Conservation (phyloP, 2,113 vertebrate genomes). For the Montifringilla adamsi region DNA sequence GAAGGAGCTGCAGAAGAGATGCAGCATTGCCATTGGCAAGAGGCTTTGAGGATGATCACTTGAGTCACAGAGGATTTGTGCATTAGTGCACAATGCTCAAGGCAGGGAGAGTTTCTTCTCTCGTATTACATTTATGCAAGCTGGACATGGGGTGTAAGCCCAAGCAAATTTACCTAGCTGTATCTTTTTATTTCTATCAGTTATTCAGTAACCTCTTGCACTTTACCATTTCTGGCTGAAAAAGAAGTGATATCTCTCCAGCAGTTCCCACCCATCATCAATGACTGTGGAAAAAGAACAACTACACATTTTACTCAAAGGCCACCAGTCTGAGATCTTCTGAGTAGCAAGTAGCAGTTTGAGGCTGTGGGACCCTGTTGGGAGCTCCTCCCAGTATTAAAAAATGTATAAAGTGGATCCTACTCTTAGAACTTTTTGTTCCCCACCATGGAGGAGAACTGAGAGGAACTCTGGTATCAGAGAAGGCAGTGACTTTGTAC, state of each 20-base stretch:
- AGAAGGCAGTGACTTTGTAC: background rate
- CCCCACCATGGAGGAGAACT: background rate
- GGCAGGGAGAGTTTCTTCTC: background rate
- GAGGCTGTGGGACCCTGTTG: background rate
- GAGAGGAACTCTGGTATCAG: background rate
- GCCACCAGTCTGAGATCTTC: background rate
- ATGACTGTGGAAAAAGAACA: background rate
- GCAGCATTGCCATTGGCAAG: constrained; percentile 24
- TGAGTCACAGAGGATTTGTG: constrained; percentile 28
- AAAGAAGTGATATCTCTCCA: background rate
- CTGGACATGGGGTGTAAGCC: background rate
- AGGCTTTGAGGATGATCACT: background rate
- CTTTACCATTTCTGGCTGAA: background rate
- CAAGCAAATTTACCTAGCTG: background rate
- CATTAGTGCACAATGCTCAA: background rate
- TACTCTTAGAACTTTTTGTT: background rate
- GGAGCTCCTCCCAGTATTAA: background rate
- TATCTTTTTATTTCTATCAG: background rate
- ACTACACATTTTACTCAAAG: background rate
- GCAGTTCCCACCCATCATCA: background rate
- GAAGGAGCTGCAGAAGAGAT: background rate
- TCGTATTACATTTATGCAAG: background rate
- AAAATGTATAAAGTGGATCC: background rate
- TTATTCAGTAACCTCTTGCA: background rate
- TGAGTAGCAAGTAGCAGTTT: background rate